Evolutionary conservation across 2,888 invertebrate genomes (phyloP).

Genomic region (Diabrotica balteata): DNA sequence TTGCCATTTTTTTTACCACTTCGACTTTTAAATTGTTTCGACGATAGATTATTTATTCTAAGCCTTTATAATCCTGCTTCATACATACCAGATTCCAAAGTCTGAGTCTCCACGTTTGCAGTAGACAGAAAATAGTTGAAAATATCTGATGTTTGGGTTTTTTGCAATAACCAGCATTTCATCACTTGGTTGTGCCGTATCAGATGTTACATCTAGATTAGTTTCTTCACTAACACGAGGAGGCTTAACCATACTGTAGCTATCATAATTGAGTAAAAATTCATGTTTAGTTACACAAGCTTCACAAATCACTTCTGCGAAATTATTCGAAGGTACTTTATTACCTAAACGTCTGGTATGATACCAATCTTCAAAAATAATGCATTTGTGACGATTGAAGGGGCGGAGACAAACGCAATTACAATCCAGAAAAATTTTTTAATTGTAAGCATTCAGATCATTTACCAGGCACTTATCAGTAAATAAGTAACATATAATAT

Average conservation of each 20-base stretch:
- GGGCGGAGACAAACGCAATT: constrained; percentile 91
- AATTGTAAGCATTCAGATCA: constrained; percentile 81
- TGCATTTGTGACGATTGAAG: constrained; percentile 96
- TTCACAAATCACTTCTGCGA: constrained; percentile 81
- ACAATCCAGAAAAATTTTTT: constrained; percentile 92
- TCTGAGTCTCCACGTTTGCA: no score
- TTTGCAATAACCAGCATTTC: no score
- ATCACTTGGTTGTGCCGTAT: background rate
- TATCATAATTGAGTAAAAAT: constrained; percentile 77
- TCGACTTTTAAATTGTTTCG: no score
- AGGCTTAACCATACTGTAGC: constrained; percentile 53
- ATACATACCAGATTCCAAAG: no score
- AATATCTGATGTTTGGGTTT: no score
- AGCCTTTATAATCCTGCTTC: no score
- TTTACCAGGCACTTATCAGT: constrained; percentile 71
- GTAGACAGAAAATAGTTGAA: no score
- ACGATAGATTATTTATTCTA: no score
- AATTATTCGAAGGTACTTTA: constrained; percentile 63
- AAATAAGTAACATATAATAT: constrained; percentile 69
- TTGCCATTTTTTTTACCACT: no score
- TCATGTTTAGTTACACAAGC: constrained; percentile 77
- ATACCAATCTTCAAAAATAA: constrained; percentile 97
- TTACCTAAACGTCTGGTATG: constrained; percentile 81
- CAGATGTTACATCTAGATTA: constrained; percentile 34
- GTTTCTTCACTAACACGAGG: constrained; percentile 34